Evolutionary conservation across 2,888 invertebrate genomes (phyloP).

Genomic region (Adelphocoris suturalis): DNA sequence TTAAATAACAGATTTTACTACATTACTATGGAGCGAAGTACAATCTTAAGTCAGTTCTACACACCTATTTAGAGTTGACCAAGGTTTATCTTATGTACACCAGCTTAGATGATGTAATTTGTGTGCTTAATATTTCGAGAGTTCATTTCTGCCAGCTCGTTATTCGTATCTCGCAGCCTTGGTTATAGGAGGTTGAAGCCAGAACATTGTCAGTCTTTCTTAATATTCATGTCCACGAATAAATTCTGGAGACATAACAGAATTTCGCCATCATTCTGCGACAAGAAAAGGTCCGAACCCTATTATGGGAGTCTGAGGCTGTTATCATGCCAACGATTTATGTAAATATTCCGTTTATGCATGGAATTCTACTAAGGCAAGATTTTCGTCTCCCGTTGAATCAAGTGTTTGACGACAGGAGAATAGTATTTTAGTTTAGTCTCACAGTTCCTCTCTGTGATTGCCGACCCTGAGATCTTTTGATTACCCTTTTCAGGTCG

Average conservation of each 20-base stretch:
- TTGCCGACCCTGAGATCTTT: too few species aligned
- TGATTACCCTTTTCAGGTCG: too few species aligned
- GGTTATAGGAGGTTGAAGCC: not conserved
- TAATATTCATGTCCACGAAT: constrained; percentile 18
- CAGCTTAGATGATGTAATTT: too few species aligned
- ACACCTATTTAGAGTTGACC: too few species aligned
- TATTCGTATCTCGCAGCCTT: not conserved
- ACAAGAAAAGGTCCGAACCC: not conserved
- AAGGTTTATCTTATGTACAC: too few species aligned
- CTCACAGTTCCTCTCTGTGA: too few species aligned
- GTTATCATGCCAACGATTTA: constrained; percentile 29
- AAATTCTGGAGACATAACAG: not conserved
- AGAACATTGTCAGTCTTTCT: not conserved
- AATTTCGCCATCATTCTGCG: constrained; percentile 17
- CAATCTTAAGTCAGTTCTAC: too few species aligned
- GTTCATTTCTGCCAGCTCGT: not conserved
- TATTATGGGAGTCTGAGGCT: not conserved
- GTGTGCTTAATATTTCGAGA: too few species aligned
- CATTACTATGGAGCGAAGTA: too few species aligned
- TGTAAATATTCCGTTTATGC: constrained; percentile 24
- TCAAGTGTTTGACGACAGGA: not conserved
- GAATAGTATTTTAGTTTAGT: not conserved
- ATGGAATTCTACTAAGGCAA: constrained; percentile 6
- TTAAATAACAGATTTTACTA: too few species aligned
- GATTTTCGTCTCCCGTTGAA: not conserved